Evolutionary conservation across 2,888 invertebrate species (phyloP).

Genomic region (Caenorhabditis panamensis): DNA sequence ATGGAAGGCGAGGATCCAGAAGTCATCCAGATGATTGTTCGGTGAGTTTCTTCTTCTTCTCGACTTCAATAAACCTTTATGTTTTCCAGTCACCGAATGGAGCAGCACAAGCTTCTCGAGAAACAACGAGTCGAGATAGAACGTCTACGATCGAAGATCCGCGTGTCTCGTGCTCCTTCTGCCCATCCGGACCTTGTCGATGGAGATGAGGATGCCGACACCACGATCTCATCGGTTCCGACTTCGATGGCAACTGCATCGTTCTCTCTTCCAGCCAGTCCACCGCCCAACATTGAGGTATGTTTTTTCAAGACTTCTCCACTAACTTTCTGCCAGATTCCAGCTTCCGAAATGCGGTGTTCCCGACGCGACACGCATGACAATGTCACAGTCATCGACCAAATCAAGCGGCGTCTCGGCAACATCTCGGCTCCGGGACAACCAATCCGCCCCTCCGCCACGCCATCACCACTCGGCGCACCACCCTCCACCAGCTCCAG

Average conservation of each 20-base stretch:
- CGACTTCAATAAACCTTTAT: background rate
- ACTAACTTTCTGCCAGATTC: slow-evolving; percentile 34
- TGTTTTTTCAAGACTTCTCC: background rate
- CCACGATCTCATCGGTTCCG: slow-evolving; percentile 22
- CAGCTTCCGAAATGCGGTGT: slow-evolving; percentile 18
- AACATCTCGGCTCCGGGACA: slow-evolving; percentile 51
- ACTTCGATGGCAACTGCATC: slow-evolving; percentile 20
- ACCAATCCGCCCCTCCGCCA: slow-evolving; percentile 60
- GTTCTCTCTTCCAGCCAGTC: slow-evolving; percentile 59
- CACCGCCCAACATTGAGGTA: slow-evolving; percentile 54
- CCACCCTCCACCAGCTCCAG: slow-evolving; percentile 15
- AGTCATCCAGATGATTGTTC: slow-evolving; percentile 57
- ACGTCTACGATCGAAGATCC: slow-evolving; percentile 50
- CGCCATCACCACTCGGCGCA: slow-evolving; percentile 23
- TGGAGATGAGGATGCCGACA: slow-evolving; percentile 20
- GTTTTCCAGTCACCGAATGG: slow-evolving; percentile 60
- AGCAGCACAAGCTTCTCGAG: slow-evolving; percentile 64
- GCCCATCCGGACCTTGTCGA: slow-evolving; percentile 48
- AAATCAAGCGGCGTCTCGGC: slow-evolving; percentile 55
- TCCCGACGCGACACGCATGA: slow-evolving; percentile 36
- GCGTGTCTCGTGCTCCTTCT: slow-evolving; percentile 42
- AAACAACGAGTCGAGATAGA: slow-evolving; percentile 67
- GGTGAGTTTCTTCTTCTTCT: slow-evolving; percentile 16
- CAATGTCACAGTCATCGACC: slow-evolving; percentile 47
- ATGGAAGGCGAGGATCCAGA: slow-evolving; percentile 63